These are phyloP conservation scores for Amphipyra berbera DNA, from an alignment of 2,888 invertebrate genomes.

Conservation along the genomic window DNA sequence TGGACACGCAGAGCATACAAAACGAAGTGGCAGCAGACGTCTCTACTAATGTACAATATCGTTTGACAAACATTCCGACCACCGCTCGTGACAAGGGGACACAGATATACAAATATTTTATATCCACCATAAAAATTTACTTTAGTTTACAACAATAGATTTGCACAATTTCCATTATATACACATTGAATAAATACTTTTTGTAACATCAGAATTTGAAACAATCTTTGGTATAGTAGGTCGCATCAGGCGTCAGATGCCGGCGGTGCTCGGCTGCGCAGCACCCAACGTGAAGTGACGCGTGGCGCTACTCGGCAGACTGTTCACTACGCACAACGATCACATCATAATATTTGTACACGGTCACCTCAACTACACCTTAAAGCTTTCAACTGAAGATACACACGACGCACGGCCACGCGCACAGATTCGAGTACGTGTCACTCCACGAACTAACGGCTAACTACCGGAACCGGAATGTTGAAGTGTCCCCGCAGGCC, in stretches of 20 bases:
- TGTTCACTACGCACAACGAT: too few relatives aligned
- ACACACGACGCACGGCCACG: slow-evolving; percentile 48
- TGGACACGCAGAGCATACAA: slow-evolving; percentile 3
- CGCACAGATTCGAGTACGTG: slow-evolving; percentile 42
- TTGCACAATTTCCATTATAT: slow-evolving; percentile 60
- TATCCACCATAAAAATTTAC: slow-evolving; percentile 55
- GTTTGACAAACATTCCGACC: slow-evolving; percentile 11
- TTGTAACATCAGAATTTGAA: slow-evolving; percentile 68
- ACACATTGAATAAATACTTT: slow-evolving; percentile 65
- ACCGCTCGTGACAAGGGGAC: slow-evolving; percentile 19
- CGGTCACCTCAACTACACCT: slow-evolving; percentile 78
- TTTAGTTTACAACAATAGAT: slow-evolving; percentile 59
- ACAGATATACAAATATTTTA: slow-evolving; percentile 58
- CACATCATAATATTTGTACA: slow-evolving; percentile 68
- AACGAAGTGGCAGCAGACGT: slow-evolving; percentile 8
- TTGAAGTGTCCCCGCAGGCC: slow-evolving; percentile 47
- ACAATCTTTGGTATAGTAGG: slow-evolving; percentile 73
- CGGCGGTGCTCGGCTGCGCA: too few relatives aligned
- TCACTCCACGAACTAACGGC: slow-evolving; percentile 34
- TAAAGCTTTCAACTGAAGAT: slow-evolving; percentile 86
- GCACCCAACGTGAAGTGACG: slow-evolving; percentile 1
- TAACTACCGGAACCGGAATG: slow-evolving; percentile 56
- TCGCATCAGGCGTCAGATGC: slow-evolving; percentile 52
- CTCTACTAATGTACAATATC: slow-evolving; percentile 2
- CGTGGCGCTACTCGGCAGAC: too few relatives aligned